Evolutionary conservation across 2,888 invertebrate genomes (phyloP), one percentile per base, ranked within the genome.

Genomic region (Cataglyphis altisquamis): DNA sequence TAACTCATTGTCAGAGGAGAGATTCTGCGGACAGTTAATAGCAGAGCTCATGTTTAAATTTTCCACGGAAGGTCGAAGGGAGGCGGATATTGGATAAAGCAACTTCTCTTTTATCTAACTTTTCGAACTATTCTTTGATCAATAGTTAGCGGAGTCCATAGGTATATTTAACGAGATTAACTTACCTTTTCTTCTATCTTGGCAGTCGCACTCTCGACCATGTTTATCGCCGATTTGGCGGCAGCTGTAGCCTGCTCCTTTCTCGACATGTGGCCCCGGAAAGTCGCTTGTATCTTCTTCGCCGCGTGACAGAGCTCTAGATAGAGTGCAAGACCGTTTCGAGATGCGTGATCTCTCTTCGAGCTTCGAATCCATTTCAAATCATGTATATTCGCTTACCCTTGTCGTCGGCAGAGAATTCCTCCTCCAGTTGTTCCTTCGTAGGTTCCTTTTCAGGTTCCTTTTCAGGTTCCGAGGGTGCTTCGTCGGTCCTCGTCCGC

Each of bases 201-300:
- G 66, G 91, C 90, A 73, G 92, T 92, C 57, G 93, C 91, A 86
- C 91, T 91, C 66, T 93, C 94, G 72, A 91, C 91, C 57, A 91
- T 91, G 63, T 94, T 93, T 84, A 93, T 94, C 74, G 94, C 94
- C 84, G 92, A 89, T 75, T 94, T 92, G 84, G 82, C 91, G 87
- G 90, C 84, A 75, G 92, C 87, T 66, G 88, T 90, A 29, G 92
- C 91, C 86, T 93, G 93, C 94, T 97, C 96, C 95, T 98, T 98
- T 93, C 97, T 97, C 64, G 98, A 97, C 96, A 98, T 97, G 95
- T 98, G 98, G 81, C 98, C 98, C 90, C 98, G 96, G 96, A 98
- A 98, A 25, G 98, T 98, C 9, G 98, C 98, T 95, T 98, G 98
- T 94, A 98, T 98, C 96, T 98, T 98, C 73, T 97, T 97, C 52